Percentiles rank a stretch among this genome's conserved stretches.
Evolutionary conservation across 1,140 invertebrate genomes (phyloP).

Genomic region (Rhopalosiphum padi): DNA sequence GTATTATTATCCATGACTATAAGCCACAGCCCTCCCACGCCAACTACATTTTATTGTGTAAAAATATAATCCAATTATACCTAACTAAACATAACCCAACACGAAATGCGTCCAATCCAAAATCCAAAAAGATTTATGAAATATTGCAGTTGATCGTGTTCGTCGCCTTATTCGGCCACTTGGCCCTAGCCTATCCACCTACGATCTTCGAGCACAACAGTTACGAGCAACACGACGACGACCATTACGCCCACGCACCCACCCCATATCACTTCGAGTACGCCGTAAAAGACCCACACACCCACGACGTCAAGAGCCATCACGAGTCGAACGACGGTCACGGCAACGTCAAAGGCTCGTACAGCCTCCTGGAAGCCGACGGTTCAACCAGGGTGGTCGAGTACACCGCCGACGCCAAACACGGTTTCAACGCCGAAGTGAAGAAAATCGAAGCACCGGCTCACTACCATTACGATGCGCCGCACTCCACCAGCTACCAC

Average conservation of each 20-base stretch:
- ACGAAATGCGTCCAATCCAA: background rate
- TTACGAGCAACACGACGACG: background rate
- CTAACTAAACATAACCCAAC: background rate
- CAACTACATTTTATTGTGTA: no score
- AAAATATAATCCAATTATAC: no score
- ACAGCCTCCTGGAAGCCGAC: slow-evolving; percentile 38
- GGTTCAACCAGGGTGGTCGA: slow-evolving; percentile 64
- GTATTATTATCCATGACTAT: no score
- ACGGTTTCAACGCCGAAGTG: slow-evolving; percentile 66
- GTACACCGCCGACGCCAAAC: slow-evolving; percentile 67
- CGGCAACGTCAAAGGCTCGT: slow-evolving; percentile 57
- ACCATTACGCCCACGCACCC: slow-evolving; percentile 60
- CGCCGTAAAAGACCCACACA: slow-evolving; percentile 66
- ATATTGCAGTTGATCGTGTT: slow-evolving; percentile 63
- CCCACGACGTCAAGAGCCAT: slow-evolving; percentile 60
- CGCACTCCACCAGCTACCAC: background rate
- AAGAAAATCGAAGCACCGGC: slow-evolving; percentile 1
- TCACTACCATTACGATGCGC: background rate
- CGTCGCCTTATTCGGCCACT: slow-evolving; percentile 61
- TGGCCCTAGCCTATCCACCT: slow-evolving; percentile 61
- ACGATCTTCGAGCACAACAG: slow-evolving; percentile 61
- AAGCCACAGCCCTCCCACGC: no score
- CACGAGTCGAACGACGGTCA: slow-evolving; percentile 62
- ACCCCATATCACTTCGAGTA: slow-evolving; percentile 66
- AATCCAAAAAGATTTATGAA: background rate